Percentiles rank a stretch among this genome's conserved stretches.
These are phyloP conservation scores for Neopelma chrysocephalum DNA, from an alignment of 2,797 vertebrate genomes.

Conservation along the genomic window DNA sequence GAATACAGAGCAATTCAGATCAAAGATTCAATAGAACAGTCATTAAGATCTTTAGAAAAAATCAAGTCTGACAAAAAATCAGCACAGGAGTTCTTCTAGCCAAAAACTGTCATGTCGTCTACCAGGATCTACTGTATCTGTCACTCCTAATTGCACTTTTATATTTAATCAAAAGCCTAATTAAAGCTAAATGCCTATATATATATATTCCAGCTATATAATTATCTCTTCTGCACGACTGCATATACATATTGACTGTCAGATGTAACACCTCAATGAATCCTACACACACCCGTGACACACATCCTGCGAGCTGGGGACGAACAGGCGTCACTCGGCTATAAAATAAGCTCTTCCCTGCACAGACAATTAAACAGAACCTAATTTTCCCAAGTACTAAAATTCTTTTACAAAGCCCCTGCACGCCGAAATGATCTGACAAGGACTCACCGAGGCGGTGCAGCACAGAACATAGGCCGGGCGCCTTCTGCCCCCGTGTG, in stretches of 20 bases:
- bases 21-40: background rate
- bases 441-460: fast-evolving
- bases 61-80: background rate
- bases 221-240: background rate
- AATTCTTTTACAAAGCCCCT: background rate
- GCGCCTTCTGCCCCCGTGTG: constrained; percentile 63
- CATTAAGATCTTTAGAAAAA: background rate
- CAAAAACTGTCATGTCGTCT: constrained; percentile 9
- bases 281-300: background rate
- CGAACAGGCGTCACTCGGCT: background rate
- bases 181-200: constrained; percentile 14
- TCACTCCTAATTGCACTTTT: background rate
- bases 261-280: background rate
- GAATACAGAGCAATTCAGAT: background rate
- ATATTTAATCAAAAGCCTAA: constrained; percentile 23
- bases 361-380: background rate
- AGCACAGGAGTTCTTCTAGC: background rate
- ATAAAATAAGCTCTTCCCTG: background rate
- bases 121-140: background rate
- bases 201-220: background rate
- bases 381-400: background rate
- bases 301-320: background rate
- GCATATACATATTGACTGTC: background rate
- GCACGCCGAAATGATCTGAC: background rate
- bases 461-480: background rate